Evolutionary conservation across 53 echinoderm and acorn worm genomes (phyloP), one percentile per base, ranked within the genome.

Genomic region (Arbacia lixula): DNA sequence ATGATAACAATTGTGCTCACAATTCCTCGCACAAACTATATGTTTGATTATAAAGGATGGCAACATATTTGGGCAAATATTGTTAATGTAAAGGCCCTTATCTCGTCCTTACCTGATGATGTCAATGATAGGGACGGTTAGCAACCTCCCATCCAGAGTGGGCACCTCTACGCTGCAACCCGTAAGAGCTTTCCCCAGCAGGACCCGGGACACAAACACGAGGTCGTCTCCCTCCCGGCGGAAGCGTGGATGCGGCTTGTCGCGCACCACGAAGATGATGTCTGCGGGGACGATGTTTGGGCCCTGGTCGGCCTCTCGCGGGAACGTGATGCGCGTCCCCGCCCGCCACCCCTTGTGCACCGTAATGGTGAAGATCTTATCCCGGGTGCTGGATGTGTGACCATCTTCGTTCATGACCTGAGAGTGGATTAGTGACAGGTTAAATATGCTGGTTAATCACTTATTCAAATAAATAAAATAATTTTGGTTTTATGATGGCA

Each of bases 331-430:
- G 32, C 98, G 86, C 11, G 98, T 98, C 16, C 92, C 94, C 49
- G 94, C 98, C 39, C 94, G 80, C 98, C 98, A 98, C 2, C 98
- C 98, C 36, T 89, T 90, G 62, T 98, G 91, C 27, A 98, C 98
- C 5, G 94, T 89, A 77, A 98, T 98, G 16, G 98, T 98, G 36
- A 98, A 87, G 58, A 98, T 98, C 81, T 98, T 98, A 61, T 98
- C 98, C 14, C 98, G 75, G 40, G 90, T 94, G 84, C 98, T 98
- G 49, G 98, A 98, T 12, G 98, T 98, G 83, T 98, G 98, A 41
- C 98, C 94, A 42, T 98, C 98, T 86, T 94, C 94, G 84, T 98
- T 98, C 98, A 98, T 98, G 12, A 98, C 93, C 97, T 96, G 69
- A 28, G 38, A n/a, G n/a, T n/a, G n/a, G n/a, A n/a, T n/a, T n/a